Conservation (phyloP, 2,797 vertebrate genomes). For the Pachyuromys duprasi region DNA sequence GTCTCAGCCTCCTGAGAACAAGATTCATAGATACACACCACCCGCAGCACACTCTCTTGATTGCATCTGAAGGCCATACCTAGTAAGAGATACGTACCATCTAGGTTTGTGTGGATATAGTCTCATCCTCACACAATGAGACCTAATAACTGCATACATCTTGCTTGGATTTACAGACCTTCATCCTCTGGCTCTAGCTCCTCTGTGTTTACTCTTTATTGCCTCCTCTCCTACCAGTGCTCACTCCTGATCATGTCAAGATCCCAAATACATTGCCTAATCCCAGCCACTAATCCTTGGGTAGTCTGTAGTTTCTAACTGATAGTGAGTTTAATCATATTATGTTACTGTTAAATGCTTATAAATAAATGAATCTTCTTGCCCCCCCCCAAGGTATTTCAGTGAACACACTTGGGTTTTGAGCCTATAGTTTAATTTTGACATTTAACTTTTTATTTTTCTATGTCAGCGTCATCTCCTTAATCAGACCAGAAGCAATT, state of each 20-base stretch:
- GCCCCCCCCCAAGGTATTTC: background rate
- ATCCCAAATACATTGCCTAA: background rate
- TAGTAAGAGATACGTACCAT: background rate
- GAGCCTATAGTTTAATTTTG: background rate
- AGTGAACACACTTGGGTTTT: background rate
- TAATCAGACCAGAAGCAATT: background rate
- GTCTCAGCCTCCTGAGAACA: background rate
- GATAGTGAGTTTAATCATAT: background rate
- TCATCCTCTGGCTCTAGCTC: background rate
- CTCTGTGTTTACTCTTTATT: background rate
- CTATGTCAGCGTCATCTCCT: background rate
- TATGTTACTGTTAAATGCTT: slow-evolving; percentile 28
- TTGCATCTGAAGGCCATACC: background rate
- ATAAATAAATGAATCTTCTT: background rate
- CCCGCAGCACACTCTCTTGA: background rate
- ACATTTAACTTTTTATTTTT: background rate
- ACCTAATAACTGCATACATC: background rate
- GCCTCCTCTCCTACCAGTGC: background rate
- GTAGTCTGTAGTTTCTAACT: background rate
- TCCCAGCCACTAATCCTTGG: background rate
- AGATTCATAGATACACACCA: background rate
- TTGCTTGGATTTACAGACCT: slow-evolving; percentile 8
- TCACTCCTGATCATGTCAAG: background rate
- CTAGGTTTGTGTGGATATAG: background rate
- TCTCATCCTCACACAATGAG: background rate